phyloP scores from a whole-genome alignment of 2,113 vertebrate species.

The Pteruthius melanotis region DNA sequence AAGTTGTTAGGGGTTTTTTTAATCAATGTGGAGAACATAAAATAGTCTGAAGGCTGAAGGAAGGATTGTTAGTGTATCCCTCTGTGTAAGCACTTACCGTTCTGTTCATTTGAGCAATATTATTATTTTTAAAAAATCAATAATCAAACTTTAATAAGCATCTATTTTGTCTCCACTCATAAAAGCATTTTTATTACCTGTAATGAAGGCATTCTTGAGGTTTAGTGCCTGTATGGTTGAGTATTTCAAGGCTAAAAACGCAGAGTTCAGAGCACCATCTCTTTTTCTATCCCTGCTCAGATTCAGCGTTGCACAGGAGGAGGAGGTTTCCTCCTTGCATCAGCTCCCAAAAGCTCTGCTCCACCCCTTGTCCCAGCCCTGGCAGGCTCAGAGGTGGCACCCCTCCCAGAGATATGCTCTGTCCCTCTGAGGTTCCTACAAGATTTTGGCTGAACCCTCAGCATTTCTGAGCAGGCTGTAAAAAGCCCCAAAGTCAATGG shows the following conservation, averaged over 20 bases:
- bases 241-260: not conserved
- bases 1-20: not conserved
- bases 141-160: not conserved
- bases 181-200: not conserved
- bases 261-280: not conserved
- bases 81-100: not conserved
- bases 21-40: not conserved
- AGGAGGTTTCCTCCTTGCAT: accelerated
- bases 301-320: not conserved
- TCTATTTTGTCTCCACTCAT: not conserved
- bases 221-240: not conserved
- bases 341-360: not conserved
- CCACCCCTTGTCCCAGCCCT: not conserved
- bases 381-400: not conserved
- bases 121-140: not conserved
- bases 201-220: not conserved
- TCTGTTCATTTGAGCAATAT: not conserved
- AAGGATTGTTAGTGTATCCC: not conserved
- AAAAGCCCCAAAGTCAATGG: not conserved
- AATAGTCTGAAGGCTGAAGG: not conserved
- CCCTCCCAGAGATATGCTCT: not conserved
- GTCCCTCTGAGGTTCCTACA: not conserved
- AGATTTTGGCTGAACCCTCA: not conserved
- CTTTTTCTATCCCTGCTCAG: not conserved
- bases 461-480: not conserved